A percentile compares a stretch with the other conserved stretches of the same genome.
These are phyloP conservation scores for Diceros bicornis DNA, from an alignment of 2,797 vertebrate species.

Conservation along the genomic window DNA sequence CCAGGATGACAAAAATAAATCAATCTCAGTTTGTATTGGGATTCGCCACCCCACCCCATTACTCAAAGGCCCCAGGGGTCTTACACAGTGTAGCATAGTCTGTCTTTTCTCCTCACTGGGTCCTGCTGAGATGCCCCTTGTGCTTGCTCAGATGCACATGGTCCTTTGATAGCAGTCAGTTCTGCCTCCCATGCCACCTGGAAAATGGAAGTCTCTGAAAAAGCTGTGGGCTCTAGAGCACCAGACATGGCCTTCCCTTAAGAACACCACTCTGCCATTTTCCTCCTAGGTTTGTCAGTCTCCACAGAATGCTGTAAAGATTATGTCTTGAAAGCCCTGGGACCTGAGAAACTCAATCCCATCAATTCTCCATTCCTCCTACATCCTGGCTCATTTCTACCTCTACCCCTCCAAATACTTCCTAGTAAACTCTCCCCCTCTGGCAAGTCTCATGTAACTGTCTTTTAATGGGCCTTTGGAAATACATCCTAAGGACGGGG, in stretches of 20 bases:
- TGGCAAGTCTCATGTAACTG: not conserved
- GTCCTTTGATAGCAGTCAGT: not conserved
- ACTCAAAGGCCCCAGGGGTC: not conserved
- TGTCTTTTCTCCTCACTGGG: not conserved
- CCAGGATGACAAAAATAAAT: not conserved
- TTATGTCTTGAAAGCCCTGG: not conserved
- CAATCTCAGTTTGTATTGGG: not conserved
- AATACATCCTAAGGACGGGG: not conserved
- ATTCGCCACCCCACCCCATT: not conserved
- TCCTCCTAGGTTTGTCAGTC: not conserved
- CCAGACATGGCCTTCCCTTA: not conserved
- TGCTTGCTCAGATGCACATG: not conserved
- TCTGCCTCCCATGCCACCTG: not conserved
- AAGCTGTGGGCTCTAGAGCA: not conserved
- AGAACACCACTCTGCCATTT: not conserved
- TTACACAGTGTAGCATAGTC: not conserved
- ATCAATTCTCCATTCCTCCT: not conserved
- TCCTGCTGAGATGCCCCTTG: not conserved
- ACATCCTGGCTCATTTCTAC: not conserved
- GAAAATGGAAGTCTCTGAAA: not conserved
- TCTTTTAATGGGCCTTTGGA: not conserved
- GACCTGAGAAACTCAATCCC: not conserved
- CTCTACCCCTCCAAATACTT: not conserved
- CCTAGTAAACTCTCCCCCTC: not conserved
- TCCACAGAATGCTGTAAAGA: not conserved